Evolutionary conservation across 2,113 vertebrate genomes (phyloP), one percentile per base, ranked within the genome.

Genomic region (Cephalopholis sonnerati): DNA sequence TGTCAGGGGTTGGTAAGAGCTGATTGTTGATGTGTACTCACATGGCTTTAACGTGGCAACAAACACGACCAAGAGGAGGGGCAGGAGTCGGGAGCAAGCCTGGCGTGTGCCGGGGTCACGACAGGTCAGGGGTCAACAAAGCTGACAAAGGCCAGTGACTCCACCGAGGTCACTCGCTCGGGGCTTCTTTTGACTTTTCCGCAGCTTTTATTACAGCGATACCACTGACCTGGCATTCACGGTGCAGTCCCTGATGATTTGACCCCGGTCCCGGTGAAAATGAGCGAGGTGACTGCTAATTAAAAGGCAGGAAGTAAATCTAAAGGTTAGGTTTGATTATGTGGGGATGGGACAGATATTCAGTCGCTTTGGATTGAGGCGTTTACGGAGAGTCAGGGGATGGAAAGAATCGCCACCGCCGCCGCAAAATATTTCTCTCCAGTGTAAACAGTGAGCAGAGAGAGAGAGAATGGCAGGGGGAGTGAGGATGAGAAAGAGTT

Each of bases 61-160:
- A 87, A 89, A 90, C 80, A 74, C 75, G 81, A 75, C 66, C 39
- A 1, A 39, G 22, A 46, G 61, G 39, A 74, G 63, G 74, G 68
- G 87, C 2, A 25, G 51, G 53, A 68, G 80, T 68, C 29, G 55
- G 62, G 50, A 88, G 75, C 70, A 48, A 72, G 87, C 65, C 66
- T 61, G 90, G 83, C 89, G 84, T 82, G 92, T 93, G 93, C 89
- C 82, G 20, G 61, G 91, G 89, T 91, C 85, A 68, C 11, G 16
- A 22, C 63, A 82, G 91, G 87, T 93, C 85, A 91, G 55, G 84
- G 94, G 87, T 92, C 90, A 71, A 77, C n/a, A 9, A 32, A 79
- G 74, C 68, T 57, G 67, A 94, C 93, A 92, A 87, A 92, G 81
- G 82, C 79, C 39, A 24, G 50, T 11, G 62, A 58, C 78, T 74